A percentile compares a stretch with the other conserved stretches of the same genome.
Evolutionary conservation across 2,888 invertebrate species (phyloP).

Genomic region (Netelia fuscicornis): DNA sequence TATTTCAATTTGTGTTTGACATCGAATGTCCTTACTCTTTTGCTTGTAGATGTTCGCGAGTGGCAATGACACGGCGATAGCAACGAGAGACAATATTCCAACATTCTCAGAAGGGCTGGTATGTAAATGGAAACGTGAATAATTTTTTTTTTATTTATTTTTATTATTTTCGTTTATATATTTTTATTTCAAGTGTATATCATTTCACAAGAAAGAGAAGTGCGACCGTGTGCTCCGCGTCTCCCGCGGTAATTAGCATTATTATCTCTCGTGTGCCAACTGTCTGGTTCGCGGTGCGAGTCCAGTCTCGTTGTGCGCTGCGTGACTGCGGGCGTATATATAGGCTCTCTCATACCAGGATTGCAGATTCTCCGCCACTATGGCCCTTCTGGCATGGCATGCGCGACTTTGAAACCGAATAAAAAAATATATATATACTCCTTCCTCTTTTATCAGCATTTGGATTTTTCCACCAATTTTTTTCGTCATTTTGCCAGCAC

Average conservation of each 20-base stretch:
- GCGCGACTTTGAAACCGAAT: neutral
- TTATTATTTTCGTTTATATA: too few relatives aligned
- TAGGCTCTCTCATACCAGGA: neutral
- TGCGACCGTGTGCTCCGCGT: conserved; percentile 4
- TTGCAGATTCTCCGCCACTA: neutral
- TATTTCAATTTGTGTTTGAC: too few relatives aligned
- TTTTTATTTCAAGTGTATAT: conserved; percentile 8
- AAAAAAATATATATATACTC: neutral
- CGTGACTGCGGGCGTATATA: conserved; percentile 2
- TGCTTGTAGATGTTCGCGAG: too few relatives aligned
- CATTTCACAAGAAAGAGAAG: neutral
- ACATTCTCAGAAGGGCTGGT: neutral
- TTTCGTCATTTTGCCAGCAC: too few relatives aligned
- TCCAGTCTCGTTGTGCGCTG: neutral
- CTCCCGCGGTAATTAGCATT: conserved; percentile 18
- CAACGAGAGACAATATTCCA: neutral
- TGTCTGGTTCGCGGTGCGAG: neutral
- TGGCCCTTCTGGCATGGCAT: neutral
- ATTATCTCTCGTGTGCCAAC: conserved; percentile 15
- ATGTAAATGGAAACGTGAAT: conserved; percentile 19
- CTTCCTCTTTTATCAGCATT: neutral
- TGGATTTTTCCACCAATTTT: neutral
- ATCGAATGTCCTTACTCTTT: too few relatives aligned
- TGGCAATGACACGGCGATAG: neutral
- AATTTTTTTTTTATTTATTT: neutral